Percentiles rank a stretch among this genome's conserved stretches.
These are phyloP conservation scores for Oncorhynchus nerka DNA, from an alignment of 2,113 vertebrate species.

Conservation along the genomic window DNA sequence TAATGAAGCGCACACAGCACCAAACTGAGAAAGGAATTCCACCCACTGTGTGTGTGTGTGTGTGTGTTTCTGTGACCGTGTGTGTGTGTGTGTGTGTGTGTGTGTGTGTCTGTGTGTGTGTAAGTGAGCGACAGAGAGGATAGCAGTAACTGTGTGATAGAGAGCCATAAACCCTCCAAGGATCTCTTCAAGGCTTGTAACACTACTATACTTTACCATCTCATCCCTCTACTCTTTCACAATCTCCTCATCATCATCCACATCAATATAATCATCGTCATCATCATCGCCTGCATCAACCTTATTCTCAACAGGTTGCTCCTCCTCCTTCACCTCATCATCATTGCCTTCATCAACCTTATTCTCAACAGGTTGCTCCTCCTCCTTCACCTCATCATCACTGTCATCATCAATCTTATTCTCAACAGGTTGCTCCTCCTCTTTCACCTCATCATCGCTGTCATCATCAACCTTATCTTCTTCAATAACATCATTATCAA, in stretches of 20 bases:
- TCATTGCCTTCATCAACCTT: not conserved
- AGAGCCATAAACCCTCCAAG: not conserved
- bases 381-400: not conserved
- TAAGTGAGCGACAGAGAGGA: not conserved
- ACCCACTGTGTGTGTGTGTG: slow-evolving; percentile 28
- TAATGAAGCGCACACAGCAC: slow-evolving; percentile 55
- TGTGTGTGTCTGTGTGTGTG: no score
- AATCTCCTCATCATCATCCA: slow-evolving; percentile 38
- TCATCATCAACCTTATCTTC: slow-evolving; percentile 11
- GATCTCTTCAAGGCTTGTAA: not conserved
- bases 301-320: not conserved
- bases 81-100: not conserved
- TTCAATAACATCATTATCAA: slow-evolving; percentile 42
- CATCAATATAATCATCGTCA: slow-evolving; percentile 36
- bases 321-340: not conserved
- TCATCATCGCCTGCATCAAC: slow-evolving; percentile 16
- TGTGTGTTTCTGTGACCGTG: slow-evolving; percentile 12
- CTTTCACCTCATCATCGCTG: not conserved
- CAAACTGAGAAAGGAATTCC: slow-evolving; percentile 28
- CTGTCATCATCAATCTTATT: slow-evolving; percentile 10
- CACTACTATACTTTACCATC: no score
- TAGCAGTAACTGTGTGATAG: slow-evolving; percentile 23
- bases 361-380: not conserved
- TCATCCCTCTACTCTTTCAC: not conserved
- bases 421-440: not conserved